Conservation (phyloP, 1,140 invertebrate genomes). For the Whitmania pigra region DNA sequence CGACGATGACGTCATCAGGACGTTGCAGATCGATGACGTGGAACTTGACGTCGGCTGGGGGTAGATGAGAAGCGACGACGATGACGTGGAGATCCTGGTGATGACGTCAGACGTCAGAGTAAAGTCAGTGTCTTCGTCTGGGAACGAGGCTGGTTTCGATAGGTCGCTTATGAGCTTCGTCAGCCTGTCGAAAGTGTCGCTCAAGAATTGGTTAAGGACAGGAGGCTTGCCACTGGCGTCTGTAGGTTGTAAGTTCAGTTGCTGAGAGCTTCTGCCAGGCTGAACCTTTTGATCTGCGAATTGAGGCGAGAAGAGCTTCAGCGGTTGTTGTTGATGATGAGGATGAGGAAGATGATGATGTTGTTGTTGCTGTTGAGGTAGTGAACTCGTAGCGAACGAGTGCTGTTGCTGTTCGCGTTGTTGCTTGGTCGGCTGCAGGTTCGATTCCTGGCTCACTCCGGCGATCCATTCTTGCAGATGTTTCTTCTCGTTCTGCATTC, state of each 20-base stretch:
- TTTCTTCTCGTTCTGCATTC: too few species aligned
- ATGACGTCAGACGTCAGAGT: too few species aligned
- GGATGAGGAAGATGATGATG: not conserved
- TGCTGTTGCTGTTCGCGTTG: too few species aligned
- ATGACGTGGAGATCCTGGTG: too few species aligned
- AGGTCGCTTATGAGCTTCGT: constrained; percentile 2
- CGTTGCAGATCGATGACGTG: not conserved
- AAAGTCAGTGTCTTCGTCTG: too few species aligned
- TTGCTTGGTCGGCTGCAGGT: too few species aligned
- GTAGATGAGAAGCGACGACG: too few species aligned
- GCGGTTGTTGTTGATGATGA: not conserved
- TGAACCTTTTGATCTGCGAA: not conserved
- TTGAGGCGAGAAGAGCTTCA: not conserved
- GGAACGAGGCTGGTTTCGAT: too few species aligned
- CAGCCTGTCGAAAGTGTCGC: constrained; percentile 2
- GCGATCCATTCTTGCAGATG: too few species aligned
- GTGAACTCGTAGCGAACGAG: too few species aligned
- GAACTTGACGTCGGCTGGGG: not conserved
- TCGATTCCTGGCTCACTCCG: too few species aligned
- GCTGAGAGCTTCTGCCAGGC: not conserved
- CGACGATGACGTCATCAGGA: not conserved
- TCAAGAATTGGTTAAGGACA: not conserved
- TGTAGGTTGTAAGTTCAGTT: not conserved
- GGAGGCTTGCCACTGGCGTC: not conserved
- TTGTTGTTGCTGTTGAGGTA: not conserved